Base-by-base conservation (phyloP, 2,888 invertebrate species). In the Nymphalis urticae region DNA sequence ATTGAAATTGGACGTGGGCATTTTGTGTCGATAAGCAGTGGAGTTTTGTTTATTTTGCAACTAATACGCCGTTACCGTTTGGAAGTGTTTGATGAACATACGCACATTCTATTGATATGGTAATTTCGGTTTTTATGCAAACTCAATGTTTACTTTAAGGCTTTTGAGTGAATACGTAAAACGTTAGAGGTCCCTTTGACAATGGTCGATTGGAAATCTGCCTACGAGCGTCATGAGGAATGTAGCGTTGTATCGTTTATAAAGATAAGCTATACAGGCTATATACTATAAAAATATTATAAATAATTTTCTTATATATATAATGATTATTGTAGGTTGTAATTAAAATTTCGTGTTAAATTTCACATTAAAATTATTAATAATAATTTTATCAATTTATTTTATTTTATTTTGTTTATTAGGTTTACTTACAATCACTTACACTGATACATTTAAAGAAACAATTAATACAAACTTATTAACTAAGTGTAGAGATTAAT, bases 31-130 rank as follows among this genome's bases (percentile, higher is more conserved):
- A 32, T 32, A 17, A 17, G 47, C 48, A 61, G 54, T 56, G 54
- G 48, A 66, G 62, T 48, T 36, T 63, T 64, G 68, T 71, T 56
- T 62, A 48, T 62, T 59, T 27, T 54, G 56, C 53, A 62, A 68
- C 68, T 68, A 68, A 64, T 59, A 50, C 54, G 54, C 27, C 62
- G 62, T 24, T 68, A 48, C 13, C 66, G 67, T 32, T 68, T 48
- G 24, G 16, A 62, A 42, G 56, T 58, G 67, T 68, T 63, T 51
- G 61, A 42, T 53, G 66, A 16, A 24, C 53, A 53, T 66, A 60
- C 48, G 74, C 75, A 78, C 78, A 78, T 79, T 73, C 78, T 76
- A 85, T 85, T 86, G 85, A 81, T 84, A 85, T 85, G 87, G 85
- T 86, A 87, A 89, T 88, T 83, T 72, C 75, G 72, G 79, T 80